A percentile compares a stretch with the other conserved stretches of the same genome.
These are phyloP conservation scores for Arbacia lixula DNA, from an alignment of 53 echinoderm and acorn worm species.

Conservation along the genomic window DNA sequence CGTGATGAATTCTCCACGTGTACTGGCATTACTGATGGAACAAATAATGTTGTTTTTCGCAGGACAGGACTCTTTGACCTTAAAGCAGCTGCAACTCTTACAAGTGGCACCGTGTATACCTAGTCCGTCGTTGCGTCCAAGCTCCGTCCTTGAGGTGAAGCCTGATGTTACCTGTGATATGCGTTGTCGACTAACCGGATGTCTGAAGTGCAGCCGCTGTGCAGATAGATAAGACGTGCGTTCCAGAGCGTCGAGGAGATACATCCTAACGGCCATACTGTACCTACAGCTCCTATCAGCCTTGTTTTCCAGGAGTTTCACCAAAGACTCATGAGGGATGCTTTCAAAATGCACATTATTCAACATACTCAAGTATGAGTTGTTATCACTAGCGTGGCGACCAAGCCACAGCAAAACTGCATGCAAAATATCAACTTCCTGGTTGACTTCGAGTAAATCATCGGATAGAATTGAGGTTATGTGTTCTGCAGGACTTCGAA, in stretches of 20 bases:
- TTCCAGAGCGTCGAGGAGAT: conserved; percentile 17
- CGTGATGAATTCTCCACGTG: no score
- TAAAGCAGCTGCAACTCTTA: no score
- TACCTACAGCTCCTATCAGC: conserved; percentile 35
- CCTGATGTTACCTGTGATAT: conserved; percentile 1
- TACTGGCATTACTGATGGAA: no score
- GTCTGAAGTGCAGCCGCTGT: conserved; percentile 16
- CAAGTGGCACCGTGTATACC: no score
- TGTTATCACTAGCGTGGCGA: conserved; percentile 32
- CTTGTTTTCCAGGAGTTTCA: conserved; percentile 43
- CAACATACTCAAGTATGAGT: conserved; percentile 37
- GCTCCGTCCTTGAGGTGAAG: neutral
- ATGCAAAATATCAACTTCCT: conserved; percentile 55
- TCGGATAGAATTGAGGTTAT: conserved; percentile 51
- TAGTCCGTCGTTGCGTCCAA: neutral
- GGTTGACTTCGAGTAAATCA: conserved; percentile 44
- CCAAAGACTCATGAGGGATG: conserved; percentile 47
- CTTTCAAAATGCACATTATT: conserved; percentile 58
- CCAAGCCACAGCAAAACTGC: conserved; percentile 65
- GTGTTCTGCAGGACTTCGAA: conserved; percentile 46
- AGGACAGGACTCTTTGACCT: no score
- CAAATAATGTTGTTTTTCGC: no score
- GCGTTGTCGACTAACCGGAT: conserved; percentile 27
- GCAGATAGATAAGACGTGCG: neutral
- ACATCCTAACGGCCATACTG: conserved; percentile 10